Evolutionary conservation across 2,888 invertebrate genomes (phyloP), one percentile per base, ranked within the genome.

Genomic region (Cecidostiba fungosa): DNA sequence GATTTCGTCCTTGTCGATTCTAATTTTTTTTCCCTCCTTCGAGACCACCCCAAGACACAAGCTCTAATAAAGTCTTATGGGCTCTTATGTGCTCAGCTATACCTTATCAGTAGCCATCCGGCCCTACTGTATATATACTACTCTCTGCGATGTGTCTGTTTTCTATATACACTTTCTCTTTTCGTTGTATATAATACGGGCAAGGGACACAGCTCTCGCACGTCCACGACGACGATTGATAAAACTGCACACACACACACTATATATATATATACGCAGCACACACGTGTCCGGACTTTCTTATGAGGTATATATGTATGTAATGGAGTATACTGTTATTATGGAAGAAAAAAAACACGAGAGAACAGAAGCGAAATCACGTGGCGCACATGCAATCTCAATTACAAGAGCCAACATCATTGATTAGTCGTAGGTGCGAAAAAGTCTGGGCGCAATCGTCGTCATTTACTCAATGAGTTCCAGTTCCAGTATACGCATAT

Each of bases 381-480:
- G 43, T 3, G 50, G n/a, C 47, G 32, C 47, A n/a, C 29, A 47
- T 26, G 59, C 77, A 36, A 76, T 84, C 81, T 78, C 74, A 82
- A 86, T 84, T 70, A 77, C 84, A 78, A 79, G 47, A 4, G 84
- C 43, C 83, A 80, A 76, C 86, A 74, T 29, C 77, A 69, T 70
- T 69, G 82, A 86, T 86, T 80, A 80, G 74, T 54, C 39, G 43
- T 47, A 83, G 86, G 83, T 80, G 86, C 83, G 80, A 86, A 86
- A 86, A 86, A 78, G 80, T 81, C 77, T 16, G 72, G 54, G 62
- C 26, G 77, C 77, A 81, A 81, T 84, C 84, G 72, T 39, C 86
- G 76, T 74, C 82, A 62, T 85, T 82, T 72, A 62, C 81, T 82
- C 81, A 82, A 82, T 82, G 78, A 85, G 82, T 74, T 74, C 78